Evolutionary conservation across 37 sponge, comb jelly and placozoan genomes (phyloP), one percentile per base, ranked within the genome.

Genomic region (Halisarca cf. caerulea): DNA sequence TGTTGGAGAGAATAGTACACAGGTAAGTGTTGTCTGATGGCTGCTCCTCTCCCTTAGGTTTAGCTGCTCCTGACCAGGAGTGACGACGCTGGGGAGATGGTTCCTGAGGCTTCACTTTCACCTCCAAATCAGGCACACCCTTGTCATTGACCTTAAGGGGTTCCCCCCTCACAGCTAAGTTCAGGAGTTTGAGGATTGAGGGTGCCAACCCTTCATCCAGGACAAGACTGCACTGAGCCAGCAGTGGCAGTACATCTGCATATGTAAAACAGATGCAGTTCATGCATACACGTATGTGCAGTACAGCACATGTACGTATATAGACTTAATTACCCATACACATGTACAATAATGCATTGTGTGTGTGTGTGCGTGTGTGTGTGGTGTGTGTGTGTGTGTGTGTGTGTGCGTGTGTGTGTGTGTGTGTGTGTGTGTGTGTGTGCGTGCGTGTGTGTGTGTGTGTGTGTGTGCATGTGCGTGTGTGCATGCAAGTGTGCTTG

Each of bases 121-220:
- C 42, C 45, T 74, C 77, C 42, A 41, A 23, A 1, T 74, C 42
- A 40, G 77, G 45, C 2, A 74, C 45, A 40, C 77, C 77, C 15
- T 74, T 74, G n/a, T 74, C 77, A 23, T 40, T 74, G 77, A 41
- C 77, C 24, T 39, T 41, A n/a, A 43, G 32, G 5, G 85, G 85
- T 2, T 36, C 17, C 0, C 97, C 97, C 47, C 87, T 88, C 47
- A 96, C 69, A 11, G 92, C 97, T 9, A 83, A 34, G 34, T 80
- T 55, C 14, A 97, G 33, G 55, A 97, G 80, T 61, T 83, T 86
- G 20, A 97, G 64, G 59, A 97, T 66, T 14, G 69, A 77, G 5
- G 86, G 89, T 6, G 89, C 90, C n/a, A 97, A 30, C 24, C 93
- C 97, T 25, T 90, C 91, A 35, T 91, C 84, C 58, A 95, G 85